Base-by-base conservation (phyloP, 1,140 invertebrate species). In the Psilanteris sp. region DNA sequence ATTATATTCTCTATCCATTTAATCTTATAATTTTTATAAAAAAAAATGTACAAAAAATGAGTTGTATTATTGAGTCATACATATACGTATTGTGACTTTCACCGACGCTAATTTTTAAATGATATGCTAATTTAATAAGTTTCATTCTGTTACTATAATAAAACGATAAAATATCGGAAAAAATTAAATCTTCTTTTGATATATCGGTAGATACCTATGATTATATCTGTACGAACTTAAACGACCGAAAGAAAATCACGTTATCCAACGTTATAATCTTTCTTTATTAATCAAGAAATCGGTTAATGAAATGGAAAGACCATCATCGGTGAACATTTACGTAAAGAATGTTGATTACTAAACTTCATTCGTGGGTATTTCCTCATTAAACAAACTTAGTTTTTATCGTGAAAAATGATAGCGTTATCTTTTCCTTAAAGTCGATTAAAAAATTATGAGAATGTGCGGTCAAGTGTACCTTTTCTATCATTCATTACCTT, bases 251-350 rank as follows among this genome's bases (percentile, higher is more conserved):
- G 15, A 50, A 15, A 39, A 16, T 14, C 66, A 15, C 22, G 27
- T 20, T 43, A 59, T 73, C 29, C 50, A 24, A 61, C 50, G 55
- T 24, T 61, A 37, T 70, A 75, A 68, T 75, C 57, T 75, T 55
- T 71, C 48, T 59, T 77, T 77, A 67, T 71, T 66, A 76, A 76
- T 76, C 67, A 39, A 9, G 11, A 39, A 77, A 77, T 67, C 61
- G 34, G 32, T 61, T 77, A 77, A 77, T 77, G 74, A 72, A 77
- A 77, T 44, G 74, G 48, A 77, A 76, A 62, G 27, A 41, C 59
- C 37, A 67, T 70, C 72, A 68, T 39, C 31, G 55, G 4, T 43
- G 57, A 62, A 43, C 62, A 68, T 75, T 68, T 46, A 15, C 20
- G 54, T 62, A 37, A 67, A 71, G 61, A 77, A 71, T 77, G 66